These are phyloP conservation scores for Dendrolimus pini DNA, from an alignment of 2,888 invertebrate species.

Conservation along the genomic window DNA sequence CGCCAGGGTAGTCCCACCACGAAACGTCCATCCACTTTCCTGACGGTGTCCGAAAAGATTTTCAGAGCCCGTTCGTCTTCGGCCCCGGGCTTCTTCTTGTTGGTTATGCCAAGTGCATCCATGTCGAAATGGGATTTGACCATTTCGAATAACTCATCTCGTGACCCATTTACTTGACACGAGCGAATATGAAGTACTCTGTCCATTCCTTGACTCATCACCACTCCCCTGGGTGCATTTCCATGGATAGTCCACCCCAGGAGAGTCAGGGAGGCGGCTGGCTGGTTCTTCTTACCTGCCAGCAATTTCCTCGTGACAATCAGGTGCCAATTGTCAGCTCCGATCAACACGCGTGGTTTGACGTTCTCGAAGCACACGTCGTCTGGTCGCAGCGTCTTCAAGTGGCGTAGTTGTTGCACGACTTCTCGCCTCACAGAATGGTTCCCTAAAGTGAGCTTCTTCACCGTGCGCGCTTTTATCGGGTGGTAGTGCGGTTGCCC, in stretches of 20 bases:
- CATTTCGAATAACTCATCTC: neutral
- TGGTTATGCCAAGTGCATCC: too few relatives aligned
- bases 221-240: neutral
- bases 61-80: slow-evolving; percentile 4
- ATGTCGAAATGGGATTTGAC: slow-evolving; percentile 3
- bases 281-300: neutral
- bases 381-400: neutral
- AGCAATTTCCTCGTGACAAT: neutral
- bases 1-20: slow-evolving; percentile 12
- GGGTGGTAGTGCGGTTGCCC: neutral
- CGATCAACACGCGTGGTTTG: slow-evolving; percentile 2
- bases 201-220: neutral
- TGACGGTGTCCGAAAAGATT: slow-evolving; percentile 2
- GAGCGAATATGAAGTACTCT: neutral
- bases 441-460: neutral
- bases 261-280: slow-evolving; percentile 3
- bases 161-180: neutral
- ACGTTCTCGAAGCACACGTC: slow-evolving; percentile 2
- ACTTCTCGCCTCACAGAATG: neutral
- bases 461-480: slow-evolving; percentile 2
- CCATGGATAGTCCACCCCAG: slow-evolving; percentile 7
- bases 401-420: neutral
- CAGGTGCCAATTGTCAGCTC: slow-evolving; percentile 6
- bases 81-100: neutral
- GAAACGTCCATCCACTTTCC: slow-evolving; percentile 5